Conservation (phyloP, 2,888 invertebrate genomes). For the Ramazzottius varieornatus region DNA sequence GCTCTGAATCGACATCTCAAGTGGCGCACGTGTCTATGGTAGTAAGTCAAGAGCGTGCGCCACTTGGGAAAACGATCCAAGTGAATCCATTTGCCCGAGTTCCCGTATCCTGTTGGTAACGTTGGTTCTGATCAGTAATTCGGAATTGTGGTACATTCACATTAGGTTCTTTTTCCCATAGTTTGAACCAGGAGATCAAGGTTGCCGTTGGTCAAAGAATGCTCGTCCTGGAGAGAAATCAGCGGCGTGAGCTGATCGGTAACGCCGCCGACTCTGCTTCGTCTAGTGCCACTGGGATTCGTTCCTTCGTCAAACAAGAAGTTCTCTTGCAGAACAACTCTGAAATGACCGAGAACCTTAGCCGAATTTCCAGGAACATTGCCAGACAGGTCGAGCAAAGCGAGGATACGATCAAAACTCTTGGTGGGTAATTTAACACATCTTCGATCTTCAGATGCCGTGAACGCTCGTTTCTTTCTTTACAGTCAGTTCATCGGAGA, state of each 20-base stretch:
- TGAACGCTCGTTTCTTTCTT: background rate
- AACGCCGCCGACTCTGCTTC: background rate
- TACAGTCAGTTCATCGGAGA: conserved; percentile 24
- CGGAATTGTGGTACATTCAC: background rate
- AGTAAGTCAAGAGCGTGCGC: no score
- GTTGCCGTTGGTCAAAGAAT: background rate
- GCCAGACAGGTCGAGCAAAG: background rate
- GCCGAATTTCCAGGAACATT: background rate
- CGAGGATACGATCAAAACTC: background rate
- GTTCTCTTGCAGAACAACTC: background rate
- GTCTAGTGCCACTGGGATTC: background rate
- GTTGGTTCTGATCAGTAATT: no score
- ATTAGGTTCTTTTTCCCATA: background rate
- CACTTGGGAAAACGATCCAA: no score
- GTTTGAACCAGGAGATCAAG: background rate
- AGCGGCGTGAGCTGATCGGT: background rate
- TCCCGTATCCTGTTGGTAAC: no score
- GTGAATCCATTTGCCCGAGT: no score
- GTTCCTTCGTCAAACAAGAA: background rate
- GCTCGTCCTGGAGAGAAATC: background rate
- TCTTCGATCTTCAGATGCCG: background rate
- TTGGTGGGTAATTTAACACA: background rate
- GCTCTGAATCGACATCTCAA: no score
- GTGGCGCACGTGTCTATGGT: no score
- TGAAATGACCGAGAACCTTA: background rate